These are phyloP conservation scores for Anadara kagoshimensis DNA, from an alignment of 1,140 invertebrate species.

Conservation along the genomic window DNA sequence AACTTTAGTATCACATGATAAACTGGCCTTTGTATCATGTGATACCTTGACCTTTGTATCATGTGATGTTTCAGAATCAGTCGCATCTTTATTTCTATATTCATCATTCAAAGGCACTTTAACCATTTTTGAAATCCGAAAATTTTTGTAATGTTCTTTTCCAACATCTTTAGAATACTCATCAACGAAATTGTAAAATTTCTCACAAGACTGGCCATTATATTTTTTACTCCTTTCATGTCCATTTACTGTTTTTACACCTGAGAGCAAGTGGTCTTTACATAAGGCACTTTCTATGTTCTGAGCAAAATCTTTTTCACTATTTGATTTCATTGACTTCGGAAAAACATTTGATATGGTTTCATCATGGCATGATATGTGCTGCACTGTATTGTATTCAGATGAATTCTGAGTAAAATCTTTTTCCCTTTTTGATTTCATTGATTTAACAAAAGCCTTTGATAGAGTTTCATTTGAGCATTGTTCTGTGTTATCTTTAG, in stretches of 20 bases:
- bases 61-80: not conserved
- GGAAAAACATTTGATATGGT: too few relatives aligned
- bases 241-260: not conserved
- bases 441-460: not conserved
- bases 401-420: not conserved
- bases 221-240: not conserved
- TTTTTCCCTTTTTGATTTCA: not conserved
- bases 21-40: too few relatives aligned
- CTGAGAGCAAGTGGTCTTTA: not conserved
- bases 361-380: not conserved
- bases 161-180: not conserved
- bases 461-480: not conserved
- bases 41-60: not conserved
- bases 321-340: not conserved
- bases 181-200: not conserved
- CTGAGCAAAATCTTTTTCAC: not conserved
- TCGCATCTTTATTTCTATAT: not conserved
- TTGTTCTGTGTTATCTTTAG: not conserved
- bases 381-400: not conserved
- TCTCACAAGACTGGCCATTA: not conserved
- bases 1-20: not conserved
- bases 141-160: not conserved
- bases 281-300: not conserved
- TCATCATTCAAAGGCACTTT: not conserved
- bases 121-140: not conserved